Evolutionary conservation across 1,140 invertebrate species (phyloP).

Genomic region (Drosophila equinoxialis): DNA sequence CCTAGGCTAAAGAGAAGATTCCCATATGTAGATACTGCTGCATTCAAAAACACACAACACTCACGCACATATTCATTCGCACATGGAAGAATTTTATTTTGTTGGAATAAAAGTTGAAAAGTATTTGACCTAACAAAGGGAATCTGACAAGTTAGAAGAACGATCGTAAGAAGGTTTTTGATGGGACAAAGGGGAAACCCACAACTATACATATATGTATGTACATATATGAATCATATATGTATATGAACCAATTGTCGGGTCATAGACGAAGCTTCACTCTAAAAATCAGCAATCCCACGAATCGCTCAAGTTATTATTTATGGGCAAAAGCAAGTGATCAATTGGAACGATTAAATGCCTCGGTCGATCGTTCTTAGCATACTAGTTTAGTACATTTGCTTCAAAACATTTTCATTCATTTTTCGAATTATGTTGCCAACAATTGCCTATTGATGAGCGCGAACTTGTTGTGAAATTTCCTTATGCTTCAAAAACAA

Average conservation of each 20-base stretch:
- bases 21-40: background rate
- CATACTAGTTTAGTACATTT: too few species aligned
- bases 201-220: too few species aligned
- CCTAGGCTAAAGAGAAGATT: constrained; percentile 7
- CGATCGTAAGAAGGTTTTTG: too few species aligned
- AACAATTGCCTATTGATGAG: background rate
- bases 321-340: too few species aligned
- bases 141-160: background rate
- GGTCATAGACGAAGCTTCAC: too few species aligned
- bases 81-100: background rate
- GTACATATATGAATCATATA: too few species aligned
- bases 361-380: too few species aligned
- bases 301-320: too few species aligned
- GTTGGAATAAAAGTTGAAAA: background rate
- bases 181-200: too few species aligned
- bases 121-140: background rate
- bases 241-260: too few species aligned
- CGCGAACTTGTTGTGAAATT: constrained; percentile 1
- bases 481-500: constrained; percentile 6
- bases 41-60: background rate
- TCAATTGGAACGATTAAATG: too few species aligned
- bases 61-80: background rate
- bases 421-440: background rate
- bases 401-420: background rate
- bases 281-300: too few species aligned